Evolutionary conservation across 1,140 invertebrate species (phyloP).

Genomic region (Anastrepha ludens): DNA sequence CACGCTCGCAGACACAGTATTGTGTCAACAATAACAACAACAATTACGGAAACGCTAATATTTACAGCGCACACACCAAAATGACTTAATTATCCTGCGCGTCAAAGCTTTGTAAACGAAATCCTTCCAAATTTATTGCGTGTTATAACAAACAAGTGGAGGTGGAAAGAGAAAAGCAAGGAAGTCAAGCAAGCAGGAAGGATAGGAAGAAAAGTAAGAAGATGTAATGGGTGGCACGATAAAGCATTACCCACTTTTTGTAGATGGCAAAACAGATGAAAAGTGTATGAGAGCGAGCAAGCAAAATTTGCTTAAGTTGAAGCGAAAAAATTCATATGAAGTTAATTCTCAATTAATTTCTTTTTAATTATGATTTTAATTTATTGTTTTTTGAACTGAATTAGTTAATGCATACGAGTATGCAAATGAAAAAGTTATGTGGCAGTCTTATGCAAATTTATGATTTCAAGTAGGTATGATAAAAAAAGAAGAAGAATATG

Average conservation of each 20-base stretch:
- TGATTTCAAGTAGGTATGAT: no score
- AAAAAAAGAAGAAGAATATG: no score
- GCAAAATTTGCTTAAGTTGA: no score
- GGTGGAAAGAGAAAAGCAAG: not conserved
- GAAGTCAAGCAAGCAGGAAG: not conserved
- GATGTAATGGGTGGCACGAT: not conserved
- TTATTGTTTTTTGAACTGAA: no score
- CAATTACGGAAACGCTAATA: not conserved
- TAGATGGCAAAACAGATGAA: no score
- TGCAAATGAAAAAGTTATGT: no score
- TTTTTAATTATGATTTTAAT: no score
- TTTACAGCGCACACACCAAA: slow-evolving; percentile 43
- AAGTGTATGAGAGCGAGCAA: no score
- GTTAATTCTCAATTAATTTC: no score
- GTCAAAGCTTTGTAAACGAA: slow-evolving; percentile 46
- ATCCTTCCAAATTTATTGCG: slow-evolving; percentile 47
- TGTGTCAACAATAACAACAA: slow-evolving; percentile 8
- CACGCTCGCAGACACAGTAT: slow-evolving; percentile 25
- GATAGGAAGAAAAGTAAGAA: not conserved
- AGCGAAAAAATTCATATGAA: no score
- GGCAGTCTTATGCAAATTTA: no score
- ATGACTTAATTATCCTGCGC: slow-evolving; percentile 49
- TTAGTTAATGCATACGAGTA: no score
- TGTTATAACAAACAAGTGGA: not conserved
- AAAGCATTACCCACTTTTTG: not conserved